These are phyloP conservation scores for Turdus rufiventris DNA, from an alignment of 2,113 vertebrate species.

Conservation along the genomic window DNA sequence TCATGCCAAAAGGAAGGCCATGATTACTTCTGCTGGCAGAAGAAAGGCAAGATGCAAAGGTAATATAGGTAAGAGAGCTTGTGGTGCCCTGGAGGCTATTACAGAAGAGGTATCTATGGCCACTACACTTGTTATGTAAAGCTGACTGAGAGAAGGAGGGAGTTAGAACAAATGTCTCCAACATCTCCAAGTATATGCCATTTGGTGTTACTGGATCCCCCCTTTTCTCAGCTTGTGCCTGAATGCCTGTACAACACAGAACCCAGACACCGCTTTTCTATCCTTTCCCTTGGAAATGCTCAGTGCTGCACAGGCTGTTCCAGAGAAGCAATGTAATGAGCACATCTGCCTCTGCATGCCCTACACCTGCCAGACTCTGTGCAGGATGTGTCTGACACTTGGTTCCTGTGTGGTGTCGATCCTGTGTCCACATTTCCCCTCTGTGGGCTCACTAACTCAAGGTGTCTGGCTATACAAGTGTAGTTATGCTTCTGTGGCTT, in stretches of 20 bases:
- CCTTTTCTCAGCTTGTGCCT: neutral
- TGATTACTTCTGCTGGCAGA: neutral
- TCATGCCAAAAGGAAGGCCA: neutral
- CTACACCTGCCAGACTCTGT: neutral
- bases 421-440: neutral
- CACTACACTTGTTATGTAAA: neutral
- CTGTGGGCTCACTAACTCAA: neutral
- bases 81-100: neutral
- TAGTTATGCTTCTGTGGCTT: neutral
- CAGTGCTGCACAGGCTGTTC: neutral
- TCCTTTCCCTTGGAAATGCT: neutral
- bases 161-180: neutral
- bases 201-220: neutral
- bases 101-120: neutral
- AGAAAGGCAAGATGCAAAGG: neutral
- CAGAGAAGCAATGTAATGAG: neutral
- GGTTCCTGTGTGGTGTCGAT: rapidly evolving
- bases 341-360: neutral
- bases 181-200: neutral
- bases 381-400: neutral
- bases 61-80: neutral
- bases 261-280: neutral
- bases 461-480: neutral
- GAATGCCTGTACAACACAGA: neutral
- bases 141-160: neutral